A percentile compares a stretch with the other conserved stretches of the same genome.
Conservation (phyloP, 2,113 vertebrate genomes). For the Oreotrochilus melanogaster region DNA sequence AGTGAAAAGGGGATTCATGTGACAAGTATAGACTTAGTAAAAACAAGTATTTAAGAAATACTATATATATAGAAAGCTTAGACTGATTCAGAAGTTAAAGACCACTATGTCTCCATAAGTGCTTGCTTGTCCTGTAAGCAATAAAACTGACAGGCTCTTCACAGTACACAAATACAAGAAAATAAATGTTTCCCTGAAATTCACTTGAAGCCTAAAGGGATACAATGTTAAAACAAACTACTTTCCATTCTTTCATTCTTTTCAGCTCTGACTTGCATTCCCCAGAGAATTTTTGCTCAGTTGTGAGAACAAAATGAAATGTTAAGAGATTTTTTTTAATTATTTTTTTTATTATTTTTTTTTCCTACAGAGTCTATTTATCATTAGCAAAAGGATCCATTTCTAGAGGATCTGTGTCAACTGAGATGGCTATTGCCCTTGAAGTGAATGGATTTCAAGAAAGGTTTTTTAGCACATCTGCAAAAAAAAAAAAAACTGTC, state of each 20-base stretch:
- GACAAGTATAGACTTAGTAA: not conserved
- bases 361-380: not conserved
- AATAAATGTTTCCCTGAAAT: slow-evolving; percentile 26
- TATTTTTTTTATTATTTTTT: not conserved
- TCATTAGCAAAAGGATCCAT: not conserved
- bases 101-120: not conserved
- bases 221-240: not conserved
- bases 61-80: not conserved
- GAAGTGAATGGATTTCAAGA: not conserved
- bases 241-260: not conserved
- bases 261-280: not conserved
- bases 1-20: not conserved
- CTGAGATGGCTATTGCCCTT: not conserved
- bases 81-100: not conserved
- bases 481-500: not conserved
- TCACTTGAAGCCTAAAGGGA: slow-evolving; percentile 26
- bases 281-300: not conserved
- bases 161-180: slow-evolving; percentile 1
- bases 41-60: not conserved
- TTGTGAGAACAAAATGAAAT: not conserved
- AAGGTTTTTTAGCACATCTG: not conserved
- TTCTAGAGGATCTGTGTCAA: not conserved
- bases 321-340: not conserved
- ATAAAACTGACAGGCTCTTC: not conserved
- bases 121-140: not conserved